phyloP scores from a whole-genome alignment of 1,140 invertebrate species.

The Bombus superbus region DNA sequence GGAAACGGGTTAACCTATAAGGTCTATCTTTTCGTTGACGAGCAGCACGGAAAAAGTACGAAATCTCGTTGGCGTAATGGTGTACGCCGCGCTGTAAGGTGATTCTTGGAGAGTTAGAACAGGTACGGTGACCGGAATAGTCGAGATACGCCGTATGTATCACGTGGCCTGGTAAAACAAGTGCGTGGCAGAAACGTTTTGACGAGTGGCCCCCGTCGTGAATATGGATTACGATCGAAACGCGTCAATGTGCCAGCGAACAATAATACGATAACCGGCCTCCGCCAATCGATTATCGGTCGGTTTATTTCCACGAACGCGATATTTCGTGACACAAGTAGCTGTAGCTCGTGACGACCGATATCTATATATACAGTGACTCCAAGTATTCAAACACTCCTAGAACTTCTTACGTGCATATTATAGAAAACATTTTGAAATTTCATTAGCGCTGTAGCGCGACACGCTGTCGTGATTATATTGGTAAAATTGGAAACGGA shows the following conservation, averaged over 20 bases:
- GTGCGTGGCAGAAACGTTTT: slow-evolving; percentile 44
- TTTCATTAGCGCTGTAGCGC: too few species aligned
- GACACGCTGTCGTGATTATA: too few species aligned
- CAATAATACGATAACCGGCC: slow-evolving; percentile 27
- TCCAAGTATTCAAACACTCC: too few species aligned
- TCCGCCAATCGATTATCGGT: slow-evolving; percentile 33
- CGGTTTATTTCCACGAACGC: slow-evolving; percentile 41
- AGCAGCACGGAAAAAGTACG: background rate
- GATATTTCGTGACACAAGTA: slow-evolving; percentile 17
- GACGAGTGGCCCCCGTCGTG: slow-evolving; percentile 21
- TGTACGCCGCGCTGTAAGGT: background rate
- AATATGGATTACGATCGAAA: slow-evolving; percentile 15
- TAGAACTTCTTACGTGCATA: too few species aligned
- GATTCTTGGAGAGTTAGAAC: slow-evolving; percentile 12
- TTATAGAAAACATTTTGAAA: too few species aligned
- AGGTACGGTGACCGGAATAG: slow-evolving; percentile 43
- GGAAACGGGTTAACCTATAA: background rate
- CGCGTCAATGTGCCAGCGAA: background rate
- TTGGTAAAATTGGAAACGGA: too few species aligned
- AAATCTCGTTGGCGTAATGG: background rate
- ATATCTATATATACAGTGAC: background rate
- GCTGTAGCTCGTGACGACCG: background rate
- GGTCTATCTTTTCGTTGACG: background rate
- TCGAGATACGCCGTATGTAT: slow-evolving; percentile 8
- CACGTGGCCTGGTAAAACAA: slow-evolving; percentile 40